Evolutionary conservation across 2,888 invertebrate genomes (phyloP).

Genomic region (Cheilosia grossa): DNA sequence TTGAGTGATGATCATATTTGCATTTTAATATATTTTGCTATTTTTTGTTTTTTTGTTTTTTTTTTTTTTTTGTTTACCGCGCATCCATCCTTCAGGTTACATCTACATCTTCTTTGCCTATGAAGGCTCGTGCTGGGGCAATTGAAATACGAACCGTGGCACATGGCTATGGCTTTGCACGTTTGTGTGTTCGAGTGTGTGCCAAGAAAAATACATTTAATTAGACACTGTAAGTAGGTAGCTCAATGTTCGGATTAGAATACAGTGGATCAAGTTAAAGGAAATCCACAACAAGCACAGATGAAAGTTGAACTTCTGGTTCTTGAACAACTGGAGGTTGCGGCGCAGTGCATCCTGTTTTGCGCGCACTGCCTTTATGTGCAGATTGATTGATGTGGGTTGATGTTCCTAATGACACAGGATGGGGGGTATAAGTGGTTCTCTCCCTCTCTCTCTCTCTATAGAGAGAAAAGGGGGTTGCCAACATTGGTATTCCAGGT

Average conservation of each 20-base stretch:
- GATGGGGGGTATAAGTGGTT: neutral
- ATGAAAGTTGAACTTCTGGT: slow-evolving; percentile 73
- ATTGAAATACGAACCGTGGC: slow-evolving; percentile 47
- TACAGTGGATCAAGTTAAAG: slow-evolving; percentile 62
- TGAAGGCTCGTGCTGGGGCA: slow-evolving; percentile 36
- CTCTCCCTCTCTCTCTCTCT: slow-evolving; percentile 5
- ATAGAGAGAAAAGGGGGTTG: slow-evolving; percentile 10
- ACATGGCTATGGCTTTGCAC: slow-evolving; percentile 38
- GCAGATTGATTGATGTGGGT: slow-evolving; percentile 73
- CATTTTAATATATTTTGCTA: slow-evolving; percentile 57
- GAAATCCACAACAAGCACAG: slow-evolving; percentile 39
- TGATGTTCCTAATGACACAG: slow-evolving; percentile 68
- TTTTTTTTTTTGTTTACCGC: neutral
- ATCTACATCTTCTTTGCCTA: slow-evolving; percentile 3
- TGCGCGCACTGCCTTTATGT: slow-evolving; percentile 23
- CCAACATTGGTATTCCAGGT: slow-evolving; percentile 45
- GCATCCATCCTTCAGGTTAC: slow-evolving; percentile 1
- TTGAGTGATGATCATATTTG: slow-evolving; percentile 73
- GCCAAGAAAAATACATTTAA: slow-evolving; percentile 57
- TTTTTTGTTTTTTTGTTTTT: slow-evolving; percentile 8
- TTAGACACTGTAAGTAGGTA: slow-evolving; percentile 72
- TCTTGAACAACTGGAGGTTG: slow-evolving; percentile 29
- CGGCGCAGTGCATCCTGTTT: slow-evolving; percentile 55
- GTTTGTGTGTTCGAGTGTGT: neutral
- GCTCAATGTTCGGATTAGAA: slow-evolving; percentile 63